Evolutionary conservation across 2,888 invertebrate genomes (phyloP), one percentile per base, ranked within the genome.

Genomic region (Eumerus sabulonum): DNA sequence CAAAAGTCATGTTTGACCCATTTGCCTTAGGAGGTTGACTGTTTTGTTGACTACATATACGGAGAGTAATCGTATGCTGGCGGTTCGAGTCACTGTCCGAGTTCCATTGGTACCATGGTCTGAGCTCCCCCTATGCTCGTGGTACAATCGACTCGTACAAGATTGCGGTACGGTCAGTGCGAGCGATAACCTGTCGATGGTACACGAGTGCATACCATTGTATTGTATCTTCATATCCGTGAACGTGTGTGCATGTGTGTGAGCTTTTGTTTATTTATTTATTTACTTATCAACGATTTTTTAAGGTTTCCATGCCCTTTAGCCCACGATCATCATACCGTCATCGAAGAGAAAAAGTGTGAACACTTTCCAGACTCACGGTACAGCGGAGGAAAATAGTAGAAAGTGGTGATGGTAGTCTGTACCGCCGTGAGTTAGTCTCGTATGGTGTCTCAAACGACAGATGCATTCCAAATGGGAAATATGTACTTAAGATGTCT

Each of bases 1-100:
- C 64, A 79, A 79, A 73, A 79, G 79, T 74, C 79, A 79, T 79
- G 79, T 79, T 79, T 79, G 79, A 79, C 79, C 79, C 60, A 79
- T 79, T 79, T 79, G 79, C 74, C 74, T 60, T 68, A 57, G 68
- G 68, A 42, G 74, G 59, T 50, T 57, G 2, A 27, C 2, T 27
- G 27, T 27, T 27, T 27, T 42, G 66, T 45, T 51, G 66, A 56
- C 62, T 27, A 36, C 36, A 44, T 27, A 16, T 42, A 19, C 27
- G 19, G 7, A n/a, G n/a, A n/a, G n/a, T n/a, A n/a, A n/a, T n/a
- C n/a, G n/a, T n/a, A n/a, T n/a, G n/a, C n/a, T 62, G 51, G 48
- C 36, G 27, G 54, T 38, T 45, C 14, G 38, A 53, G 51, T 50
- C 40, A 18, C 19, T 27, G 14, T 17, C 54, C 42, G 53, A 53